phyloP scores from a whole-genome alignment of 1,140 invertebrate genomes.

The Drosophila sulfurigaster region DNA sequence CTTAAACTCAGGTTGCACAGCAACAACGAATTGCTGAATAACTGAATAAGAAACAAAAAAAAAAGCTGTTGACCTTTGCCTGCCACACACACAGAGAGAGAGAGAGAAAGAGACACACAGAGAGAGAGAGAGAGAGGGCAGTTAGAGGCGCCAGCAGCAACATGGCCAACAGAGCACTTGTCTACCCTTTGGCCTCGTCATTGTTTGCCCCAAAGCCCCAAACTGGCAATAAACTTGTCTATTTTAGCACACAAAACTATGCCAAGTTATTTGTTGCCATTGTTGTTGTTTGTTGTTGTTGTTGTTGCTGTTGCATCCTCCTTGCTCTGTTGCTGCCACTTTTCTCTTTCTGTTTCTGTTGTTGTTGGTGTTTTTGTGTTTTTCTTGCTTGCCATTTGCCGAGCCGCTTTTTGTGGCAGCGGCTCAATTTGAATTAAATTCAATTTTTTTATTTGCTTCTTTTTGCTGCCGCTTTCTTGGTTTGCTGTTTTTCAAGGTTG shows the following conservation, averaged over 20 bases:
- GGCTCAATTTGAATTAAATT: slow-evolving; percentile 81
- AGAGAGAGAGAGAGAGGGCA: background rate
- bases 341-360: slow-evolving; percentile 11
- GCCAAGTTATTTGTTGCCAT: slow-evolving; percentile 51
- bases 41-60: slow-evolving; percentile 31
- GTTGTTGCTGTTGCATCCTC: background rate
- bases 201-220: slow-evolving; percentile 76
- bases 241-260: slow-evolving; percentile 70
- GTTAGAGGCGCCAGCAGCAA: slow-evolving; percentile 21
- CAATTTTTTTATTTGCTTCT: slow-evolving; percentile 60
- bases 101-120: slow-evolving; percentile 6
- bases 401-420: slow-evolving; percentile 39
- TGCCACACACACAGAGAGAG: slow-evolving; percentile 6
- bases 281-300: slow-evolving; percentile 3
- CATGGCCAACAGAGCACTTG: slow-evolving; percentile 58
- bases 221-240: slow-evolving; percentile 82
- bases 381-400: slow-evolving; percentile 33
- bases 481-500: slow-evolving; percentile 66
- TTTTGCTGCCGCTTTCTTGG: background rate
- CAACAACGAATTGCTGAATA: background rate
- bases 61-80: slow-evolving; percentile 72
- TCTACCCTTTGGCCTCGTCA: slow-evolving; percentile 80
- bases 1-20: slow-evolving; percentile 27
- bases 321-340: slow-evolving; percentile 12
- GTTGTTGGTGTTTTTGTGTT: background rate